phyloP scores from a whole-genome alignment of 2,888 invertebrate species.

The Noctua fimbriata region DNA sequence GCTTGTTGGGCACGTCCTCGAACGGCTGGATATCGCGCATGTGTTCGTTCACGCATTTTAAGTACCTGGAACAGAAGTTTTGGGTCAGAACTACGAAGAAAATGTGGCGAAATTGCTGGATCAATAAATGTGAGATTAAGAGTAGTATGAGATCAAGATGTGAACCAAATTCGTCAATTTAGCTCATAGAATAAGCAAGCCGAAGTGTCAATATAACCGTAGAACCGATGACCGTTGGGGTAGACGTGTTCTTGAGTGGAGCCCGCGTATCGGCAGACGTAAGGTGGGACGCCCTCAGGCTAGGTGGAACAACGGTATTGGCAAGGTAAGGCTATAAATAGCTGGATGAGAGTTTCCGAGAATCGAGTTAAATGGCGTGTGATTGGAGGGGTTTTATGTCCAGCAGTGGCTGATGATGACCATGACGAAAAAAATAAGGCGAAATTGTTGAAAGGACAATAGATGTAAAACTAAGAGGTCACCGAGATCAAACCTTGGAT shows the following conservation, averaged over 20 bases:
- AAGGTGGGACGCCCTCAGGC: background rate
- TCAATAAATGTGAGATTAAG: background rate
- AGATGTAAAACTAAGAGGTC: background rate
- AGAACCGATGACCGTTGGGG: background rate
- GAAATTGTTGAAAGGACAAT: background rate
- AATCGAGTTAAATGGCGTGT: background rate
- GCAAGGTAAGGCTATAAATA: background rate
- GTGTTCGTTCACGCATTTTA: slow-evolving; percentile 96
- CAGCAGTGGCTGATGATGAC: background rate
- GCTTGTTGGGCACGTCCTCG: slow-evolving; percentile 97
- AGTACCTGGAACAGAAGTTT: slow-evolving; percentile 90
- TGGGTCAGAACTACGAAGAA: background rate
- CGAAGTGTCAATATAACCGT: background rate
- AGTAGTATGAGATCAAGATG: background rate
- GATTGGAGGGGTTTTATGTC: background rate
- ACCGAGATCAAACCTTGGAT: slow-evolving; percentile 7
- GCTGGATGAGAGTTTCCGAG: background rate
- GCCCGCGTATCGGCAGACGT: background rate
- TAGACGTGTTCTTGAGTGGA: background rate
- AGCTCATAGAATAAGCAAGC: background rate
- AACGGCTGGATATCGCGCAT: slow-evolving; percentile 98
- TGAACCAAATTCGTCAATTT: background rate
- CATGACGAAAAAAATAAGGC: background rate
- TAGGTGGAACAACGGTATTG: background rate
- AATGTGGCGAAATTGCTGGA: background rate